These are phyloP conservation scores for Esox masquinongy DNA, from an alignment of 2,797 vertebrate genomes.

Conservation along the genomic window DNA sequence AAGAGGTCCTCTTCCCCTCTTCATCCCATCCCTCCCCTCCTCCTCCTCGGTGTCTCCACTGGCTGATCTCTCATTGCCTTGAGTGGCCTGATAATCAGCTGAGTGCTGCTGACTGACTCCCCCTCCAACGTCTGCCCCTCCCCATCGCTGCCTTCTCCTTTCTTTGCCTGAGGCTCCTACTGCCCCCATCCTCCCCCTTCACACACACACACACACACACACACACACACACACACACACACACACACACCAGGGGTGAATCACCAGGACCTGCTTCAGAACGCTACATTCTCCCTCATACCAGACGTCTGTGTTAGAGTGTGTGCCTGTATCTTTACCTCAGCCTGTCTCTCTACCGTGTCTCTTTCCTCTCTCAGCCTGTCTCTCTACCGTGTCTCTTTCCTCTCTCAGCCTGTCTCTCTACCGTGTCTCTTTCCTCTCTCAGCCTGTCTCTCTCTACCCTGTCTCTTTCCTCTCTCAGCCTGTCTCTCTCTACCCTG, in stretches of 20 bases:
- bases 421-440: neutral
- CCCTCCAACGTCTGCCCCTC: neutral
- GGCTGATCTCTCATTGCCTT: neutral
- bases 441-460: neutral
- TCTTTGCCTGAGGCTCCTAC: neutral
- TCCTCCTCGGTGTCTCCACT: neutral
- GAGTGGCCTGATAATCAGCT: constrained; percentile 2
- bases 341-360: too few relatives aligned
- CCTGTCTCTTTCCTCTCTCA: neutral
- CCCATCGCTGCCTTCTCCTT: too few relatives aligned
- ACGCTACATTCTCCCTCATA: neutral
- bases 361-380: neutral
- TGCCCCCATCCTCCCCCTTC: neutral
- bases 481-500: too few relatives aligned
- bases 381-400: neutral
- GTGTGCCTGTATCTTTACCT: neutral
- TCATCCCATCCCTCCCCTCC: too few relatives aligned
- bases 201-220: neutral
- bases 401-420: neutral
- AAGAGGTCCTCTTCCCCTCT: too few relatives aligned
- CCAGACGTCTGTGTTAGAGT: neutral
- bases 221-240: constrained; percentile 5
- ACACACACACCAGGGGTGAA: neutral
- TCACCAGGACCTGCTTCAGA: neutral
- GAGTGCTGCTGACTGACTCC: neutral